Evolutionary conservation across 1,140 invertebrate species (phyloP), one percentile per base, ranked within the genome.

Genomic region (Sipha flava): DNA sequence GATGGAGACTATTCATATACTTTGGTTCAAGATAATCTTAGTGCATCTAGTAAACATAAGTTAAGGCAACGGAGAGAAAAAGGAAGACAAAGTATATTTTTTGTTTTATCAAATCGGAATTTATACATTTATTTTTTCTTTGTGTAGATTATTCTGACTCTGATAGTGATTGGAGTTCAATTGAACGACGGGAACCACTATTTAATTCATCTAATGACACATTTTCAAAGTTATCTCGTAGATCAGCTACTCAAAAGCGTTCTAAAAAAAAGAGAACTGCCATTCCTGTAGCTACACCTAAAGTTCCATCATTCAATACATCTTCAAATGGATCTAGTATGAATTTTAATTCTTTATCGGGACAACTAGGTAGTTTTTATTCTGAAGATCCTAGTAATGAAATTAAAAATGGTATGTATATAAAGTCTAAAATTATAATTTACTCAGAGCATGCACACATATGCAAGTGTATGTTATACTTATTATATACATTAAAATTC

Each of bases 151-250:
- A 93, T 85, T 93, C 92, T 34, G 93, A 95, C 84, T 94, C 93
- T 23, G 94, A 95, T 84, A 95, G 93, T 82, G 95, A 95, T 79
- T 92, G 91, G 85, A 94, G 92, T 83, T 94, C 93, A 57, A 85
- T 92, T 59, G 93, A 94, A 84, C 87, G 92, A 80, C 87, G 92
- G 49, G 87, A 88, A 81, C 85, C 89, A 83, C 89, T 90, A 81
- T 89, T 88, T 83, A 89, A 59, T 77, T 43, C 52, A 31, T 77
- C 73, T 1, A 77, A 77, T 43, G 52, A 77, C 1, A 59, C 52
- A 57, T 77, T 77, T 29, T 86, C 87, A 21, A 91, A 91, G 84
- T 88, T 89, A 29, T 91, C 88, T 82, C 89, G 91, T 81, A 94
- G 92, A 83, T 88, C 90, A 14, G 90, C 89, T 29, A 89, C 91